Evolutionary conservation across 2,888 invertebrate species (phyloP).

Genomic region (Exephanes ischioxanthus): DNA sequence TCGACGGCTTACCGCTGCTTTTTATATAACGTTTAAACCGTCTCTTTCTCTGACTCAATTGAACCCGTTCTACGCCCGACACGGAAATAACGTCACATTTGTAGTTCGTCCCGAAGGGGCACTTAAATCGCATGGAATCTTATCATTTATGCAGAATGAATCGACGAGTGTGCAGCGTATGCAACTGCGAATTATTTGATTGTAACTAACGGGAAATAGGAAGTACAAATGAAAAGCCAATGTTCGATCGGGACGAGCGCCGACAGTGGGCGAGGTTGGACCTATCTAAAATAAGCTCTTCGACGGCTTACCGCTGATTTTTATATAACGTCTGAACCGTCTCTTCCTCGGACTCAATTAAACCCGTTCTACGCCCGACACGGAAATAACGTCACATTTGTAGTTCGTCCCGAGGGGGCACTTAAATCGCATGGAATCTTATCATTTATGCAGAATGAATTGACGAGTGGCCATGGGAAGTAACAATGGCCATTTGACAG

Average conservation of each 20-base stretch:
- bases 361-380: neutral
- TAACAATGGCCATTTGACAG: no score
- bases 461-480: neutral
- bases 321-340: slow-evolving; percentile 7
- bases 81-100: neutral
- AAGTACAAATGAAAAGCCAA: slow-evolving; percentile 63
- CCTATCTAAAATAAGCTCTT: slow-evolving; percentile 53
- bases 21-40: slow-evolving; percentile 21
- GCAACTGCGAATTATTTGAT: neutral
- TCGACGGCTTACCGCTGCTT: slow-evolving; percentile 31
- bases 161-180: neutral
- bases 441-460: slow-evolving; percentile 20
- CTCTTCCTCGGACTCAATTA: neutral
- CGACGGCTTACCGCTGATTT: slow-evolving; percentile 36
- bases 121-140: neutral
- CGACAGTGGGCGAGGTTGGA: neutral
- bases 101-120: neutral
- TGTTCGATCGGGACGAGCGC: slow-evolving; percentile 45
- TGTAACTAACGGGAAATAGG: no score
- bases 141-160: slow-evolving; percentile 14
- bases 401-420: neutral
- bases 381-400: neutral
- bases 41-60: neutral
- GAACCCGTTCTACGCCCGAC: neutral
- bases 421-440: neutral